Conservation (phyloP, 2,797 vertebrate species). For the Echeneis naucrates region DNA sequence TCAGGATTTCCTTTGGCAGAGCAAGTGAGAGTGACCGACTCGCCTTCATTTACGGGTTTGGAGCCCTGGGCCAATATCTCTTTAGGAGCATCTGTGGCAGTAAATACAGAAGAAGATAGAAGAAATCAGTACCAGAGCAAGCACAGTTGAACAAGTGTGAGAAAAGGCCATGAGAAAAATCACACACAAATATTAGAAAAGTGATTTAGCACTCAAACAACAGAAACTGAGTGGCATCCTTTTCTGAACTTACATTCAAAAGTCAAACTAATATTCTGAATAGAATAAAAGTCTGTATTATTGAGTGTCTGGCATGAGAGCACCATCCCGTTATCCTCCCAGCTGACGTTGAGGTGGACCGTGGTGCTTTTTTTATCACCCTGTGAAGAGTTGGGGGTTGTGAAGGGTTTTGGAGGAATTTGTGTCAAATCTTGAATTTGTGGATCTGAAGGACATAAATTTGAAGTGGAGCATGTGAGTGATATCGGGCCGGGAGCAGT, state of each 20-base stretch:
- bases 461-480: constrained; percentile 62
- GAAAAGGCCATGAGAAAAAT: no score
- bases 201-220: neutral
- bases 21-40: constrained; percentile 60
- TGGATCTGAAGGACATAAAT: neutral
- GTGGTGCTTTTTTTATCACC: rapidly evolving
- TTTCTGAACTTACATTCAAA: constrained; percentile 73
- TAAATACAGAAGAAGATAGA: neutral
- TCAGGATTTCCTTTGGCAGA: constrained; percentile 53
- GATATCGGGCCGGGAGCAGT: rapidly evolving
- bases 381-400: no score
- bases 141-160: neutral
- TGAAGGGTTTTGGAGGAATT: rapidly evolving
- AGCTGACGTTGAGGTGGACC: neutral
- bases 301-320: constrained; percentile 61
- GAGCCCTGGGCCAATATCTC: rapidly evolving
- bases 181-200: no score
- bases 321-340: constrained; percentile 53
- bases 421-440: neutral
- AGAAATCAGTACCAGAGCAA: neutral
- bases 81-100: constrained; percentile 70
- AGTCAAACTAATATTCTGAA: constrained; percentile 34
- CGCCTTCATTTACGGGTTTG: rapidly evolving
- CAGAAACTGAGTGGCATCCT: neutral
- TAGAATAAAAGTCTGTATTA: constrained; percentile 30